Percentiles rank a stretch among this genome's conserved stretches.
Evolutionary conservation across 2,797 vertebrate genomes (phyloP).

Genomic region (Champsocephalus esox): DNA sequence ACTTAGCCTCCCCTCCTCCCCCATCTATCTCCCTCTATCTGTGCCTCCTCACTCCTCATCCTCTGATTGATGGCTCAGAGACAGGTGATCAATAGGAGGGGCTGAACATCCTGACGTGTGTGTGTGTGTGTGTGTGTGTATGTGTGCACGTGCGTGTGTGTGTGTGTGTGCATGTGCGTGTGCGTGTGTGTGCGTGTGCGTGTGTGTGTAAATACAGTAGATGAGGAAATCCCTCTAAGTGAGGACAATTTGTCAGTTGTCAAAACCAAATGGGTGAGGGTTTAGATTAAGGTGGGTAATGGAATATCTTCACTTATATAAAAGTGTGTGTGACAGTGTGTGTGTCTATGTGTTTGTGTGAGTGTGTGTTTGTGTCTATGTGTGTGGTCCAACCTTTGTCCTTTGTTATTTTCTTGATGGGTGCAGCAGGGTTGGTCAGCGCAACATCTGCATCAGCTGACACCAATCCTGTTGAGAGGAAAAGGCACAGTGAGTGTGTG

Average conservation of each 20-base stretch:
- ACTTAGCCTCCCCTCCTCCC: slow-evolving; percentile 50
- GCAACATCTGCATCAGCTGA: slow-evolving; percentile 84
- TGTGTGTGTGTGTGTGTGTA: slow-evolving; percentile 40
- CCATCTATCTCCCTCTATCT: slow-evolving; percentile 7
- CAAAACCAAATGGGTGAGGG: slow-evolving; percentile 57
- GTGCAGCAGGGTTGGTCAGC: slow-evolving; percentile 85
- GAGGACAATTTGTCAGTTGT: slow-evolving; percentile 72
- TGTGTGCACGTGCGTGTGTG: slow-evolving; percentile 32
- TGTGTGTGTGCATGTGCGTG: slow-evolving; percentile 18
- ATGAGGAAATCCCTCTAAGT: slow-evolving; percentile 61
- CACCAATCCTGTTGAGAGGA: slow-evolving; percentile 64
- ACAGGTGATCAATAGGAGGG: slow-evolving; percentile 76
- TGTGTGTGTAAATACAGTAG: slow-evolving; percentile 43
- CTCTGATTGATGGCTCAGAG: slow-evolving; percentile 71
- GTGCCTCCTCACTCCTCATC: slow-evolving; percentile 25
- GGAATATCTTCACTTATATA: slow-evolving; percentile 55
- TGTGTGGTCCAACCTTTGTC: slow-evolving; percentile 88
- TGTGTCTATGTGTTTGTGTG: slow-evolving; percentile 24
- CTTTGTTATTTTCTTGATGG: slow-evolving; percentile 90
- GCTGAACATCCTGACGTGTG: slow-evolving; percentile 69
- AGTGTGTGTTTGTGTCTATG: slow-evolving; percentile 22
- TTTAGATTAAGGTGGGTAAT: slow-evolving; percentile 69
- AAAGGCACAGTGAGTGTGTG: slow-evolving; percentile 12
- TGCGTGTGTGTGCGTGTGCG: slow-evolving; percentile 34
- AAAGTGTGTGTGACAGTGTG: slow-evolving; percentile 26